A percentile compares a stretch with the other conserved stretches of the same genome.
Conservation (phyloP, 2,113 vertebrate species). For the Gavia stellata region DNA sequence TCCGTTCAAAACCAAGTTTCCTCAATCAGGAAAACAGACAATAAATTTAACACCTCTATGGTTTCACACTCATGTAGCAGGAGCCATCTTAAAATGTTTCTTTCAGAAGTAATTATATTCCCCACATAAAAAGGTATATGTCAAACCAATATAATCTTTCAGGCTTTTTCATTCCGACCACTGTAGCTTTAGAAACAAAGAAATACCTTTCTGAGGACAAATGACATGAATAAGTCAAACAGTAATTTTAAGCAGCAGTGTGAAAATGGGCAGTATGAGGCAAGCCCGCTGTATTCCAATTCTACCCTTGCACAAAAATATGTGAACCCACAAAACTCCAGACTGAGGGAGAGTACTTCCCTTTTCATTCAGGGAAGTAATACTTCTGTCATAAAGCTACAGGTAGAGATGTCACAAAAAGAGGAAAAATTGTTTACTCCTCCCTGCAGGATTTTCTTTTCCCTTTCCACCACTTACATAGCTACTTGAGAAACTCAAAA, state of each 20-base stretch:
- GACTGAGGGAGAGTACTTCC: neutral
- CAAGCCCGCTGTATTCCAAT: neutral
- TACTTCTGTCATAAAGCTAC: neutral
- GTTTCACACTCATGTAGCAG: neutral
- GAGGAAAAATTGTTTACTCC: neutral
- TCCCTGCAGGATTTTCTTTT: neutral
- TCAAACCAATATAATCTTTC: neutral
- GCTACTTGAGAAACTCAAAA: neutral
- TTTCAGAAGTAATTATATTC: conserved; percentile 9
- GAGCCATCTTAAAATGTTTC: conserved; percentile 12
- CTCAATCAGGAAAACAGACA: neutral
- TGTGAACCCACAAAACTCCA: neutral
- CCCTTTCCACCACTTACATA: neutral
- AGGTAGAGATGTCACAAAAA: neutral
- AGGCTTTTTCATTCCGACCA: conserved; percentile 1
- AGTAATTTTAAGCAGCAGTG: neutral
- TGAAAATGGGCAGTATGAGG: neutral
- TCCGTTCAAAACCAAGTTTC: neutral
- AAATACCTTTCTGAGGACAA: conserved; percentile 33
- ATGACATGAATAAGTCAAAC: conserved; percentile 47
- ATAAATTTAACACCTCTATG: neutral
- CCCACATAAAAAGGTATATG: neutral
- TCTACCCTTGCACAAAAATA: neutral
- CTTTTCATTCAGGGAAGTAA: too few species aligned
- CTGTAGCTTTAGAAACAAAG: conserved; percentile 17